Base-by-base conservation (phyloP, 2,797 vertebrate genomes). In the Syngnathus acus region DNA sequence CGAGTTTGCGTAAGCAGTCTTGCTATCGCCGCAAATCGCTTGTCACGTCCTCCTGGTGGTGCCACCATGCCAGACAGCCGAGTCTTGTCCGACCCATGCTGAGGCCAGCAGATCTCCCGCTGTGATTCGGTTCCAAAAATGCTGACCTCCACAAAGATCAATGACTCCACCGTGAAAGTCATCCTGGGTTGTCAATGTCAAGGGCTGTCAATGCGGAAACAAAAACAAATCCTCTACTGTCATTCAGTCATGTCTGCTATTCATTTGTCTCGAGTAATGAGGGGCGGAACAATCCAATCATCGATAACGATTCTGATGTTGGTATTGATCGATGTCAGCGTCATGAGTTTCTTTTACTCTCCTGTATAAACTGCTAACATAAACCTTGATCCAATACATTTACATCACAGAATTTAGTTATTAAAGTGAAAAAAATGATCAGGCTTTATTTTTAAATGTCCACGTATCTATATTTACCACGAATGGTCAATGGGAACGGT, bases 91-190 rank as follows among this genome's bases (percentile, higher is more conserved):
- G 23, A 43, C 43, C 10, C 9, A 37, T 65, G 63, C 63, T 53
- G 63, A 53, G 47, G 5, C 9, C 63, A n/a, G 48, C 63, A 65
- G 63, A 65, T 65, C 63, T 19, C 38, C 17, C 4, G 13, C 16
- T 21, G 26, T 1, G 63, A 65, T 65, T 65, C 63, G 26, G 11
- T 14, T 26, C 16, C 13, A 26, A 65, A 65, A 50, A 39, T 40
- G 63, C 63, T 53, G 48, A 65, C 43, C 14, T 21, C 59, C 16
- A 40, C 19, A n/a, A 10, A 14, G 53, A 32, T 26, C 4, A 2
- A 13, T 8, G 32, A 5, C 32, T 37, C 39, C 19, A n/a, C 9
- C 0, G 5, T 32, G 42, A 64, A 64, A 26, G 47, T 48, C 9
- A 37, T 48, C 43, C 23, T 4, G 16, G 61, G 40, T 47, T 16